Conservation (phyloP, 1,140 invertebrate species). For the Babylonia areolata region DNA sequence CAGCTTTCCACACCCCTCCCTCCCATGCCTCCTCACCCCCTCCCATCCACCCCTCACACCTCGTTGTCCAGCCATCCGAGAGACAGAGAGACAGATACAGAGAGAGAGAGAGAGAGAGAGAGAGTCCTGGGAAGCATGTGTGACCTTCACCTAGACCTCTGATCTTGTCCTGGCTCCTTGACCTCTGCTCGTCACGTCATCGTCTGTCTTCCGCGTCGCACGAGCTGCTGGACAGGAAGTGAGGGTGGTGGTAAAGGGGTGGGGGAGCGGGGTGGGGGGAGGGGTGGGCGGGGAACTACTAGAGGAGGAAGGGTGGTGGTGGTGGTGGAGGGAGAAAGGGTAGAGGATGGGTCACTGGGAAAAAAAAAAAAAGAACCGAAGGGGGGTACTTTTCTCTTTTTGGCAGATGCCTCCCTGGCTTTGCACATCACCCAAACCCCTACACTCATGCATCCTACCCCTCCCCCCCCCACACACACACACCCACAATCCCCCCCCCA, state of each 20-base stretch:
- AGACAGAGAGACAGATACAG: too few relatives aligned
- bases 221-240: slow-evolving; percentile 9
- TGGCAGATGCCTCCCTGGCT: too few relatives aligned
- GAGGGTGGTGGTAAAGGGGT: neutral
- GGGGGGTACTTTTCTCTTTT: too few relatives aligned
- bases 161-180: neutral
- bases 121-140: neutral
- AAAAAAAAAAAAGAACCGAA: too few relatives aligned
- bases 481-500: too few relatives aligned
- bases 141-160: neutral
- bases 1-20: slow-evolving; percentile 6
- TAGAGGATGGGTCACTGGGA: neutral
- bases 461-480: too few relatives aligned
- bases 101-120: too few relatives aligned
- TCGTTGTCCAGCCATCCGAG: too few relatives aligned
- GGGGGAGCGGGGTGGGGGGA: neutral
- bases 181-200: neutral
- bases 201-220: neutral
- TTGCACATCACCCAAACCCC: too few relatives aligned
- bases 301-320: neutral
- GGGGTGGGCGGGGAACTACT: neutral
- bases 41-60: neutral
- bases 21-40: neutral
- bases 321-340: neutral
- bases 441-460: too few relatives aligned